Conservation (phyloP, 2,797 vertebrate genomes). For the Aldrovandia affinis region DNA sequence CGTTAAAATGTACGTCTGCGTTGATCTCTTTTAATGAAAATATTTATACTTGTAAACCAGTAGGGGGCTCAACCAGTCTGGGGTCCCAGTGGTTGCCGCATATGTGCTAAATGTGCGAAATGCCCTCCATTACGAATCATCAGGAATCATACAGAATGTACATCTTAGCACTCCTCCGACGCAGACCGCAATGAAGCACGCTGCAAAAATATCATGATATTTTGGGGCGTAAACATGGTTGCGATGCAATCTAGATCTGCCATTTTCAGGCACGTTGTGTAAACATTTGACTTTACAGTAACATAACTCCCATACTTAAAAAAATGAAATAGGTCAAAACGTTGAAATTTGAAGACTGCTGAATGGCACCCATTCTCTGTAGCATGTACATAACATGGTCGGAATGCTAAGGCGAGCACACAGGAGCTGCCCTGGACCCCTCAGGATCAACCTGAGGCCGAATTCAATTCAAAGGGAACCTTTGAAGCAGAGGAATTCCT, state of each 20-base stretch:
- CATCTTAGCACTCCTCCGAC: not conserved
- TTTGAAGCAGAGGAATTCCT: conserved; percentile 27
- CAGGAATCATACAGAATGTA: not conserved
- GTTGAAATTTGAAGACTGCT: not conserved
- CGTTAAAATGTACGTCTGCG: conserved; percentile 37
- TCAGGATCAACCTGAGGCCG: conserved; percentile 1
- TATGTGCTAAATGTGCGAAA: not conserved
- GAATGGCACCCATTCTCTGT: not conserved
- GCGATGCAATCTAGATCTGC: no score
- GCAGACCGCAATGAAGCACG: not conserved
- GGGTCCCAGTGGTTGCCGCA: not conserved
- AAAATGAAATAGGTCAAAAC: not conserved
- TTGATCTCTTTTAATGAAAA: conserved; percentile 22
- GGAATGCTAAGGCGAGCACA: not conserved
- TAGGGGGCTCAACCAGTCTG: not conserved
- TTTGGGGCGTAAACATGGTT: no score
- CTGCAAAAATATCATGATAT: not conserved
- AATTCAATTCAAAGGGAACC: conserved; percentile 18
- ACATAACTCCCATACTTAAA: not conserved
- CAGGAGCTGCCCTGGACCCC: not conserved
- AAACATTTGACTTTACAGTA: not conserved
- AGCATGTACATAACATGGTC: not conserved
- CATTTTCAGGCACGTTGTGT: not conserved
- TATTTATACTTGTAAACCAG: conserved; percentile 12
- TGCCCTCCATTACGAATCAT: not conserved